Base-by-base conservation (phyloP, 2,113 vertebrate genomes). In the Procapra przewalskii region DNA sequence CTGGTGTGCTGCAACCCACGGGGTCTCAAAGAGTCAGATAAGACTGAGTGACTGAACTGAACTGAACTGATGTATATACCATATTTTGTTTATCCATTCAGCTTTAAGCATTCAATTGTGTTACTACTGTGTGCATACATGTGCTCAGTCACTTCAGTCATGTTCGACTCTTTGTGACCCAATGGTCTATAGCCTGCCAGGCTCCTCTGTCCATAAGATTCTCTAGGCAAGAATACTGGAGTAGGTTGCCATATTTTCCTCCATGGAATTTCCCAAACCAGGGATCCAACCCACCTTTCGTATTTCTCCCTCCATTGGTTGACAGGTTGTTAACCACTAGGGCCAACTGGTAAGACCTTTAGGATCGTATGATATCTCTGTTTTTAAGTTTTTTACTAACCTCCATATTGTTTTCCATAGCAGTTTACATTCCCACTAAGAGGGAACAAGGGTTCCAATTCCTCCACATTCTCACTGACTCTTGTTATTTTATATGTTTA, bases 71-170 rank as follows among this genome's bases (percentile, higher is more conserved):
- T 23, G 19, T 43, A 23, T 33, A 16, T 14, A 43, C 10, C 25
- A 14, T n/a, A 13, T 54, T 48, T 83, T 85, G 7, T 67, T 94
- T 62, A 88, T 59, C 14, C 31, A 59, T 23, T 90, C 52, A 23
- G 1, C 10, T 88, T 8, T 93, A 9, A 2, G 25, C 21, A 4
- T 4, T n/a, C 4, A n/a, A 3, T 3, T n/a, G 2, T 5, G 1
- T 77, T 82, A 8, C 15, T 85, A 87, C 17, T 75, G 21, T 43
- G 36, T 75, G 21, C 21, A 14, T 14, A 12, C 36, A 75, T 43
- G 36, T 43, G 71, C 36, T 75, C 71, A 75, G 71, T 75, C 36
- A 25, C 21, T 75, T 75, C 21, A 75, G 36, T 43, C 3, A 0
- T 27, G 11, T 43, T 43, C 2, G 0, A 23, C 12, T 77, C 12